Evolutionary conservation across 2,797 vertebrate species (phyloP), one percentile per base, ranked within the genome.

Genomic region (Bradypodion ventrale): DNA sequence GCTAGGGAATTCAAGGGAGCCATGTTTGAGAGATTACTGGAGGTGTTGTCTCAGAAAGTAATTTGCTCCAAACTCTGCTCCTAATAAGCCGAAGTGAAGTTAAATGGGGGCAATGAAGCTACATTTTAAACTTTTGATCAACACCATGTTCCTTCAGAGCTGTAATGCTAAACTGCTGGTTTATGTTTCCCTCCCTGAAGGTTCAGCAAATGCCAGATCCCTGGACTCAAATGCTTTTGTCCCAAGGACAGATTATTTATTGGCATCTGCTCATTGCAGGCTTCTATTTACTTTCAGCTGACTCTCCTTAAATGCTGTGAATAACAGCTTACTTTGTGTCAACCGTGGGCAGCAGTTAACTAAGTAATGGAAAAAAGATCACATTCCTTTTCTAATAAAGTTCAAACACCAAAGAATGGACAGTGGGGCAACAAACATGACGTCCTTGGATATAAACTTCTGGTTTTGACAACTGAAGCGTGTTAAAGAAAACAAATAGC

Each of bases 211-310:
- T 86, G 87, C 83, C 87, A 92, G 91, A 72, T 78, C 79, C 32
- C 65, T 0, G 59, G 88, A 78, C 85, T 88, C 65, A 79, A 73
- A 85, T 63, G 23, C 69, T 90, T 92, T 80, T 70, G n/a, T 80
- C 56, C 72, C 75, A 89, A 86, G 83, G 80, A 78, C 69, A 65
- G 52, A 77, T 69, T 91, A 85, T 89, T 91, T 88, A 59, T 87
- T 91, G 86, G 75, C 52, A 75, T 78, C 35, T 0, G 32, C 68
- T 88, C 75, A 87, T 60, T 77, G 52, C 37, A 93, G 35, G 35
- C 23, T 85, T 89, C 88, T 89, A 88, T 87, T 92, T 92, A 84
- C 86, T 87, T 83, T 73, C n/a, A 84, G 76, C 49, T 35, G 5
- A 49, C 77, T 79, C 85, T 74, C 69, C 25, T 90, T 84, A 29